Conservation (phyloP, 2,797 vertebrate genomes). For the Babyrousa celebensis region DNA sequence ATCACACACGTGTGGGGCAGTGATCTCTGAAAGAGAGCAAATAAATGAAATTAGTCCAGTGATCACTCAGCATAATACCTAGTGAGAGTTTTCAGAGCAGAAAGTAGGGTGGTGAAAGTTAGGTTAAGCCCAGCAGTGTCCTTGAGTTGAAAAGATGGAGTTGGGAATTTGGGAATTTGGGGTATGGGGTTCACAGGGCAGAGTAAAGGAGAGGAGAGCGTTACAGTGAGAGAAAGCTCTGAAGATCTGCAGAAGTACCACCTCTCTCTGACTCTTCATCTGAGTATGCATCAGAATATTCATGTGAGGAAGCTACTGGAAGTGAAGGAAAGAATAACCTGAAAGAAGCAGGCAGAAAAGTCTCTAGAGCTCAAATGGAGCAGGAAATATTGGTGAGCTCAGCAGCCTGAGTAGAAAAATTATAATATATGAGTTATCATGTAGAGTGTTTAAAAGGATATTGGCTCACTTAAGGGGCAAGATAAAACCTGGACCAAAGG, state of each 20-base stretch:
- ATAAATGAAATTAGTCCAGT: background rate
- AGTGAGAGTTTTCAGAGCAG: slow-evolving; percentile 33
- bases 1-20: background rate
- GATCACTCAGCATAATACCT: background rate
- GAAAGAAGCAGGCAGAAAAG: background rate
- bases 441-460: background rate
- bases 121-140: background rate
- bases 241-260: background rate
- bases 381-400: background rate
- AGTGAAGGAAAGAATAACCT: background rate
- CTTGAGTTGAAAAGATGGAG: slow-evolving; percentile 12
- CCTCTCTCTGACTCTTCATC: background rate
- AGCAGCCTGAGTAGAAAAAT: slow-evolving; percentile 15
- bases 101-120: background rate
- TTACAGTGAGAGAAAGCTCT: background rate
- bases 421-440: background rate
- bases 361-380: background rate
- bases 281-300: slow-evolving; percentile 2
- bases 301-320: background rate
- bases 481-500: background rate
- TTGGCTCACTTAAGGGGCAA: background rate
- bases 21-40: background rate
- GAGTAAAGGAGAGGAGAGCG: slow-evolving; percentile 6
- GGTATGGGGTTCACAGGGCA: background rate
- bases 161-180: background rate